These are phyloP conservation scores for Forbesichthys agassizii DNA, from an alignment of 2,113 vertebrate species.

Conservation along the genomic window DNA sequence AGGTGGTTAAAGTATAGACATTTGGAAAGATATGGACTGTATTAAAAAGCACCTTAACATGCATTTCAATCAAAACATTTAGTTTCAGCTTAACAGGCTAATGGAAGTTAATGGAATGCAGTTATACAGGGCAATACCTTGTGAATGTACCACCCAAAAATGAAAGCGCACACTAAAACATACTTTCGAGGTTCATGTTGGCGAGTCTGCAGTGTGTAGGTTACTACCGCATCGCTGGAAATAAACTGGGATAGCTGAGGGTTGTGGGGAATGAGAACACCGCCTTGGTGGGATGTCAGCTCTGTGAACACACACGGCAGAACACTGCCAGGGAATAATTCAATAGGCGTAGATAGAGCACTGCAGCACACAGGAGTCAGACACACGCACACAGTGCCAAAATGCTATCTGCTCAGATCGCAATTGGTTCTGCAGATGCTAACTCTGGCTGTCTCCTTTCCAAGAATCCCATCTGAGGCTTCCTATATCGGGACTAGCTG, in stretches of 20 bases:
- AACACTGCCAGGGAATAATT: slow-evolving; percentile 54
- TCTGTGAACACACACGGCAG: slow-evolving; percentile 51
- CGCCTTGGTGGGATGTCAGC: slow-evolving; percentile 67
- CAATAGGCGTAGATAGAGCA: slow-evolving; percentile 56
- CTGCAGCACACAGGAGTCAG: slow-evolving; percentile 24
- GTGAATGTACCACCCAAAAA: background rate
- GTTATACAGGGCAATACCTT: too few relatives aligned
- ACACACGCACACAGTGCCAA: slow-evolving; percentile 21
- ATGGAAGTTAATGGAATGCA: background rate
- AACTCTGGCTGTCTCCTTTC: slow-evolving; percentile 37
- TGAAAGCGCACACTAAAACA: background rate
- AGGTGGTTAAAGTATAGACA: background rate
- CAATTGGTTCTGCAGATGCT: slow-evolving; percentile 65
- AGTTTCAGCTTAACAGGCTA: background rate
- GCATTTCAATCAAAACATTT: too few relatives aligned
- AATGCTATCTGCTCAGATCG: slow-evolving; percentile 55
- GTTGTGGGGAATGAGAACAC: slow-evolving; percentile 41
- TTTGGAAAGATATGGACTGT: background rate
- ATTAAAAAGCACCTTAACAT: background rate
- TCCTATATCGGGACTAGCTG: slow-evolving; percentile 44
- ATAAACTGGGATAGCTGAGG: slow-evolving; percentile 37
- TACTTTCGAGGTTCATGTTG: background rate
- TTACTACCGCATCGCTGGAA: slow-evolving; percentile 44
- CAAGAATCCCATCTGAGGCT: slow-evolving; percentile 50
- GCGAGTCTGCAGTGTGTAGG: slow-evolving; percentile 24